phyloP scores from a whole-genome alignment of 2,113 vertebrate species.

The Phalacrocorax carbo region DNA sequence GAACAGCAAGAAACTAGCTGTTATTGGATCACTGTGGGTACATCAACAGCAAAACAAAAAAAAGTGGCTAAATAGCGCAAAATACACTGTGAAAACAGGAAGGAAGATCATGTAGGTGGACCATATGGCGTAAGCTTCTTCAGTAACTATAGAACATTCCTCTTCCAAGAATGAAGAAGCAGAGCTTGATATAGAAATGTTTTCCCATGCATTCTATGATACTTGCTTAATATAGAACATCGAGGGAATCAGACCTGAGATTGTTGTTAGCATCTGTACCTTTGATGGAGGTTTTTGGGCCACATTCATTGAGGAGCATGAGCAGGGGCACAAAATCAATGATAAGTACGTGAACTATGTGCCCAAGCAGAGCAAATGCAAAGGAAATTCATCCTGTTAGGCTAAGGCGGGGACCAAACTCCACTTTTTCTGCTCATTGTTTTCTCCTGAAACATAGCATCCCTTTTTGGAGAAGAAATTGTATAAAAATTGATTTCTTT shows the following conservation, averaged over 20 bases:
- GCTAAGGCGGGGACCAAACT: not conserved
- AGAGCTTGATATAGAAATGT: not conserved
- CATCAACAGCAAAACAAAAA: slow-evolving; percentile 43
- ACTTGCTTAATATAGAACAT: slow-evolving; percentile 5
- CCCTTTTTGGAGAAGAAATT: not conserved
- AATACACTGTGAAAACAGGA: slow-evolving; percentile 66
- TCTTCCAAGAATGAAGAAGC: not conserved
- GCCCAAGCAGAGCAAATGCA: not conserved
- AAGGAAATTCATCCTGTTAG: not conserved
- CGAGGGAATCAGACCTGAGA: not conserved
- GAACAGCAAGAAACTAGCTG: not conserved
- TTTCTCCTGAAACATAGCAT: not conserved
- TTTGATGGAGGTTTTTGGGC: not conserved
- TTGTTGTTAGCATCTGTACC: not conserved
- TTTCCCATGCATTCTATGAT: not conserved
- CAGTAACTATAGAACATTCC: not conserved
- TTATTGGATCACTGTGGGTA: not conserved
- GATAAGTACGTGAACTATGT: not conserved
- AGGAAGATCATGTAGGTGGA: slow-evolving; percentile 56
- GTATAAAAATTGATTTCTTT: not conserved
- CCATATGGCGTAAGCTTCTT: slow-evolving; percentile 41
- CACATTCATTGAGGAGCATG: not conserved
- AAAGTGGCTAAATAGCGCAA: slow-evolving; percentile 64
- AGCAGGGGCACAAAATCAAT: not conserved
- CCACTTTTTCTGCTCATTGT: not conserved